A percentile compares a stretch with the other conserved stretches of the same genome.
Evolutionary conservation across 1,140 invertebrate genomes (phyloP).

Genomic region (Temnothorax longispinosus): DNA sequence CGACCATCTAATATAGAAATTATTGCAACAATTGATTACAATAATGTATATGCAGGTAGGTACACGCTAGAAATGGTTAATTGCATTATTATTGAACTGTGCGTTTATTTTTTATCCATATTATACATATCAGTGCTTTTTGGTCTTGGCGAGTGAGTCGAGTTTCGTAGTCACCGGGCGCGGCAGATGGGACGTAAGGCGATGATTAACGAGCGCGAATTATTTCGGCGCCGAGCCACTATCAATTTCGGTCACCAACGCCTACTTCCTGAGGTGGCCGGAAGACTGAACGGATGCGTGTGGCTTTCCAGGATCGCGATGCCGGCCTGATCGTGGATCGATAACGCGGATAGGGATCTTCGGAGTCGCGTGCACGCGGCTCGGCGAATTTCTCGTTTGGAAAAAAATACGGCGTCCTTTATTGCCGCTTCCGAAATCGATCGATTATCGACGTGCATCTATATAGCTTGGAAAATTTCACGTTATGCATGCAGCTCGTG

Average conservation of each 20-base stretch:
- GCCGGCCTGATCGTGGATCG: constrained; percentile 5
- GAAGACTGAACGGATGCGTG: constrained; percentile 32
- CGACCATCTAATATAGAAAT: too few relatives aligned
- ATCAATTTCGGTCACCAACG: constrained; percentile 66
- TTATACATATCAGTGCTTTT: too few relatives aligned
- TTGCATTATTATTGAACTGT: too few relatives aligned
- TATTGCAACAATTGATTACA: too few relatives aligned
- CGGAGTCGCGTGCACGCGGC: background rate
- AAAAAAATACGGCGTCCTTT: background rate
- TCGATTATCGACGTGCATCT: background rate
- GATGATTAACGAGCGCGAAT: constrained; percentile 40
- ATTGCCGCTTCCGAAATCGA: constrained; percentile 8
- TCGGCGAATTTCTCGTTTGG: background rate
- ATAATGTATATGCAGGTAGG: too few relatives aligned
- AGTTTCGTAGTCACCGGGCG: too few relatives aligned
- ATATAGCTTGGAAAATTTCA: constrained; percentile 1
- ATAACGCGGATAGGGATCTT: background rate
- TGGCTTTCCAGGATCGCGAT: constrained; percentile 35
- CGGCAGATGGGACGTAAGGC: too few relatives aligned
- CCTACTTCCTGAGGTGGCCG: constrained; percentile 61
- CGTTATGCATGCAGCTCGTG: background rate
- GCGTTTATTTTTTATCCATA: too few relatives aligned
- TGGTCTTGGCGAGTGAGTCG: too few relatives aligned
- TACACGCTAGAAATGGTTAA: too few relatives aligned
- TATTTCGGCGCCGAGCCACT: constrained; percentile 11